Conservation (phyloP, 2,797 vertebrate genomes). For the Clarias pachynema region DNA sequence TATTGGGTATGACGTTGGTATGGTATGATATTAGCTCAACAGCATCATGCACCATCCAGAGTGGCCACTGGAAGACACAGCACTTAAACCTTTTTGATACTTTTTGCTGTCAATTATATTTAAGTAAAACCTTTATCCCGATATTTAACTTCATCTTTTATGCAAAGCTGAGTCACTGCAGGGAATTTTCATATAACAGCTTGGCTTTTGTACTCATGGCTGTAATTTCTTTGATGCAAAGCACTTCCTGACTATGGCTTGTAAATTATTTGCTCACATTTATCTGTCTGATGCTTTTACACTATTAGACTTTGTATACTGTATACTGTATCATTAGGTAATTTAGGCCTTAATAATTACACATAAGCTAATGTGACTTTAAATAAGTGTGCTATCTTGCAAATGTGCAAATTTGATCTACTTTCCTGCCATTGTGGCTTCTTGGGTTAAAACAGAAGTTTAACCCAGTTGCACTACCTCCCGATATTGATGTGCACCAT, state of each 20-base stretch:
- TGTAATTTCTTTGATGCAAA: neutral
- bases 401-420: neutral
- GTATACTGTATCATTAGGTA: neutral
- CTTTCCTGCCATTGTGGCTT: neutral
- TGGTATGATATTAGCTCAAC: no score
- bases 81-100: neutral
- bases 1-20: no score
- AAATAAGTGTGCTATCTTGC: neutral
- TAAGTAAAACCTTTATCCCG: neutral
- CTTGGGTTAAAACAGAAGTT: neutral
- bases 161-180: neutral
- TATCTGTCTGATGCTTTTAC: neutral
- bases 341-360: neutral
- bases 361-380: neutral
- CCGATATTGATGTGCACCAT: no score
- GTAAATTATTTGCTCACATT: neutral
- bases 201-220: neutral
- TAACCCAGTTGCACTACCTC: neutral
- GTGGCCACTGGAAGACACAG: neutral
- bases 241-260: neutral
- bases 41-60: neutral
- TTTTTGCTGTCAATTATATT: neutral
- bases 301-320: neutral
- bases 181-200: neutral
- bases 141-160: neutral